These are phyloP conservation scores for Barypeithes pellucidus DNA, from an alignment of 2,888 invertebrate species.

Conservation along the genomic window DNA sequence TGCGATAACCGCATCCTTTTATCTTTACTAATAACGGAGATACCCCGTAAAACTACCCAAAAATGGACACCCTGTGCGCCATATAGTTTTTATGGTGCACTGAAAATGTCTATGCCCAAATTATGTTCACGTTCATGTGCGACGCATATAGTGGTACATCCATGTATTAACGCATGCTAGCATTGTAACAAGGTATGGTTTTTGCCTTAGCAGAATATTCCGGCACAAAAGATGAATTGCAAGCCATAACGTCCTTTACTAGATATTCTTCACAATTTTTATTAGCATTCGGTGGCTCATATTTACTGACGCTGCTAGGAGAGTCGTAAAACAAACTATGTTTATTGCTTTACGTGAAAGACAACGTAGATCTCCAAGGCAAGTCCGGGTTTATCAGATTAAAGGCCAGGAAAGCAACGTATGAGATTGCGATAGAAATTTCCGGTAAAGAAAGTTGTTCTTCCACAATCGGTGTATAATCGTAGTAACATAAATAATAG, in stretches of 20 bases:
- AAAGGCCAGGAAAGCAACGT: neutral
- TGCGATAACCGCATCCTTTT: too few relatives aligned
- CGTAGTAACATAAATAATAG: neutral
- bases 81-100: too few relatives aligned
- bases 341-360: conserved; percentile 9
- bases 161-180: too few relatives aligned
- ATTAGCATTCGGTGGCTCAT: neutral
- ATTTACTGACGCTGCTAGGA: neutral
- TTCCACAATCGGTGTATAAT: neutral
- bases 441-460: neutral
- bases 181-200: too few relatives aligned
- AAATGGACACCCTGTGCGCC: too few relatives aligned
- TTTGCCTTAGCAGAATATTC: too few relatives aligned
- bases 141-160: too few relatives aligned
- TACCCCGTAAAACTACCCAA: too few relatives aligned
- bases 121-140: too few relatives aligned
- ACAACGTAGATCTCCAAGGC: neutral
- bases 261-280: neutral
- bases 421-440: neutral
- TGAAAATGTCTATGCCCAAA: too few relatives aligned
- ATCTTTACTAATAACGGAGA: too few relatives aligned
- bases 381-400: conserved; percentile 1
- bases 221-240: neutral
- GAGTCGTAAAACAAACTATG: conserved; percentile 3
- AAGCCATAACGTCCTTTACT: neutral